Conservation (phyloP, 1,140 invertebrate genomes). For the Drosophila kurseongensis region DNA sequence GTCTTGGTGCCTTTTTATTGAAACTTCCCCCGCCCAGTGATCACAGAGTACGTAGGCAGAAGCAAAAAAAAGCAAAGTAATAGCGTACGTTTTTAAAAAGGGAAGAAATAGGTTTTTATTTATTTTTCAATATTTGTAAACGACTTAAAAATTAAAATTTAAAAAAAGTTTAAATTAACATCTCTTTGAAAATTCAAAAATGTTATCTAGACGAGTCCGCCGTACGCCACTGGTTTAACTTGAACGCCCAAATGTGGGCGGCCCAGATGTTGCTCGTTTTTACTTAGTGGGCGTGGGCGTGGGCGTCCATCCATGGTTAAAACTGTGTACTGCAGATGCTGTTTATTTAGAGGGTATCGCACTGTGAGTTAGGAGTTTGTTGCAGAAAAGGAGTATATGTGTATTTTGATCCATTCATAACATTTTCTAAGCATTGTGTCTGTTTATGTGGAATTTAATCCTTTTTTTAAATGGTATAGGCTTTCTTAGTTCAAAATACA, state of each 20-base stretch:
- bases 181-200: too few species aligned
- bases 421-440: too few species aligned
- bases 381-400: too few species aligned
- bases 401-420: too few species aligned
- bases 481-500: too few species aligned
- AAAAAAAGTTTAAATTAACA: too few species aligned
- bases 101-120: too few species aligned
- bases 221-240: conserved; percentile 5
- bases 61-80: neutral
- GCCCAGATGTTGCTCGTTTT: conserved; percentile 24
- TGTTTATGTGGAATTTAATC: too few species aligned
- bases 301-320: conserved; percentile 24
- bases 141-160: too few species aligned
- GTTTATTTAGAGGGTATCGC: conserved; percentile 4
- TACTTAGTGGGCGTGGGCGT: conserved; percentile 13
- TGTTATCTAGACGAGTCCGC: neutral
- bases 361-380: too few species aligned
- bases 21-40: conserved; percentile 30
- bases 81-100: neutral
- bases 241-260: conserved; percentile 40
- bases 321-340: conserved; percentile 25
- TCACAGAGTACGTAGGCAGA: conserved; percentile 28
- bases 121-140: too few species aligned
- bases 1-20: conserved; percentile 14
- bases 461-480: too few species aligned